Percentiles rank a stretch among this genome's conserved stretches.
phyloP scores from a whole-genome alignment of 2,888 invertebrate genomes.

The Eupeodes latifasciatus region DNA sequence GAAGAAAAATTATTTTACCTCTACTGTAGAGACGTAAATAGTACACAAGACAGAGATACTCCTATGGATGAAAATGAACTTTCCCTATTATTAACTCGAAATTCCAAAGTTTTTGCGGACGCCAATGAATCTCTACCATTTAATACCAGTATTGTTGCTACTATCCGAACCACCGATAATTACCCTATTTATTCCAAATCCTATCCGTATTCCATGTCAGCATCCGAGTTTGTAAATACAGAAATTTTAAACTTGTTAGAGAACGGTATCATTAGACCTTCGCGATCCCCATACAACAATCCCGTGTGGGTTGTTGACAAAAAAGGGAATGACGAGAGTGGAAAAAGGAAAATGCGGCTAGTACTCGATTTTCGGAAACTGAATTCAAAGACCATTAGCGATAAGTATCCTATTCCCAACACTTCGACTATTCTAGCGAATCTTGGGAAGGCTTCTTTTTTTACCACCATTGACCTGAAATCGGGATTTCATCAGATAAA shows the following conservation, averaged over 20 bases:
- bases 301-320: slow-evolving; percentile 55
- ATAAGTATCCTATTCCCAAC: slow-evolving; percentile 71
- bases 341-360: slow-evolving; percentile 42
- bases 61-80: neutral
- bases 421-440: slow-evolving; percentile 56
- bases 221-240: slow-evolving; percentile 54
- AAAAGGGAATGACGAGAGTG: slow-evolving; percentile 46
- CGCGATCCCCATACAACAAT: slow-evolving; percentile 54
- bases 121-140: slow-evolving; percentile 34
- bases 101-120: slow-evolving; percentile 41
- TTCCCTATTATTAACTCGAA: neutral
- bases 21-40: slow-evolving; percentile 33
- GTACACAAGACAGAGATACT: neutral
- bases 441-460: slow-evolving; percentile 56
- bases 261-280: slow-evolving; percentile 52
- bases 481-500: slow-evolving; percentile 51
- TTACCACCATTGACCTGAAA: too few species aligned
- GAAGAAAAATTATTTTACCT: slow-evolving; percentile 21
- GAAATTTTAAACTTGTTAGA: slow-evolving; percentile 48
- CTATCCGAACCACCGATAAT: slow-evolving; percentile 40
- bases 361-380: slow-evolving; percentile 53
- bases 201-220: slow-evolving; percentile 62
- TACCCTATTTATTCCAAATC: slow-evolving; percentile 50
- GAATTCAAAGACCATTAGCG: slow-evolving; percentile 68
- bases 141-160: slow-evolving; percentile 12